Conservation (phyloP, 1,140 invertebrate species). For the Chionoecetes opilio region DNA sequence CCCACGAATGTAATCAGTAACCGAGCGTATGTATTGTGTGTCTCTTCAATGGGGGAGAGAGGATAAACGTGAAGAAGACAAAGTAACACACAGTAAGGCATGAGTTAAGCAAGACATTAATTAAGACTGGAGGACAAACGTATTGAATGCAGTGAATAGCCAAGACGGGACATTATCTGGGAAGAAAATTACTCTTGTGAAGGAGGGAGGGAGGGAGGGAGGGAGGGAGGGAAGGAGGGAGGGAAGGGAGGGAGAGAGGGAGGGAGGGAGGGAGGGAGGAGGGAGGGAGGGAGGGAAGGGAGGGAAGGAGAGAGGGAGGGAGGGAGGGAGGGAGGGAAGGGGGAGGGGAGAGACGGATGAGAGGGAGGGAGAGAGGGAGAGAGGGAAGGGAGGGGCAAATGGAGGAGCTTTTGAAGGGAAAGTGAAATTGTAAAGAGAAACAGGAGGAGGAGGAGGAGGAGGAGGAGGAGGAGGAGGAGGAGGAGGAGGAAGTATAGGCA, state of each 20-base stretch:
- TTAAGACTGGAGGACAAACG: neutral
- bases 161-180: neutral
- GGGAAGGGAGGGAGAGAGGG: too few relatives aligned
- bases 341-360: neutral
- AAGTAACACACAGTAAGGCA: neutral
- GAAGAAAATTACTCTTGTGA: neutral
- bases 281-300: neutral
- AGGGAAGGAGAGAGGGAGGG: too few relatives aligned
- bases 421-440: neutral
- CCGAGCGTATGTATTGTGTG: too few relatives aligned
- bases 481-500: neutral
- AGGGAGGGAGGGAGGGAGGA: neutral
- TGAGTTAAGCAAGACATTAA: neutral
- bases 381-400: neutral
- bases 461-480: conserved; percentile 15
- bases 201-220: neutral
- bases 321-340: neutral
- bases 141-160: neutral
- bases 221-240: neutral
- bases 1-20: too few relatives aligned
- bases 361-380: neutral
- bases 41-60: neutral
- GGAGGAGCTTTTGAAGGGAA: neutral
- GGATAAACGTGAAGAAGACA: neutral
- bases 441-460: conserved; percentile 10